These are phyloP conservation scores for Ctenodactylus gundi DNA, from an alignment of 2,113 vertebrate genomes.

Conservation along the genomic window DNA sequence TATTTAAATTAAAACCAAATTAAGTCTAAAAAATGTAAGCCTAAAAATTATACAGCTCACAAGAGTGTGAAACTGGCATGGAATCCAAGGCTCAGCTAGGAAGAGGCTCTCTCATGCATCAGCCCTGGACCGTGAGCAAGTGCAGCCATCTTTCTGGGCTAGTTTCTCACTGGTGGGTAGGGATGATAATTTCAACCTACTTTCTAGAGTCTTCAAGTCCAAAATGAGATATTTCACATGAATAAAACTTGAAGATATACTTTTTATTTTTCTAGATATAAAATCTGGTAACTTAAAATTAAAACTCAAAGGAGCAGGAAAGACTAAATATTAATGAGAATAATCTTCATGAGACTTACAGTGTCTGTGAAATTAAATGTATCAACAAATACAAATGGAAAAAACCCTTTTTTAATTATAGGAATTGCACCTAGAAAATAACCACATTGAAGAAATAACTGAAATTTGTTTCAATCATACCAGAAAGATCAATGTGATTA, in stretches of 20 bases:
- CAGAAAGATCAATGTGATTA: constrained; percentile 90
- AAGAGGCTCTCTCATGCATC: not conserved
- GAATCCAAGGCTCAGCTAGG: not conserved
- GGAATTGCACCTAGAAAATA: constrained; percentile 96
- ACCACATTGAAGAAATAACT: constrained; percentile 96
- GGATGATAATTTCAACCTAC: not conserved
- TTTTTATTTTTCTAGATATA: constrained; percentile 28
- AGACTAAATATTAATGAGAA: constrained; percentile 14
- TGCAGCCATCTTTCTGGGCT: not conserved
- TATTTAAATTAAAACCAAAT: constrained; percentile 15
- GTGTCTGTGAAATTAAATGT: not conserved
- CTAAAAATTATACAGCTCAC: not conserved
- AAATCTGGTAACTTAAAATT: constrained; percentile 24
- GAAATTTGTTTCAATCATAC: constrained; percentile 93
- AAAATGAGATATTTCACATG: not conserved
- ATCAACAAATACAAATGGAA: not conserved
- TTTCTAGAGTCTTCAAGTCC: not conserved
- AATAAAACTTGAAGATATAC: not conserved
- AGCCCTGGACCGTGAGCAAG: not conserved
- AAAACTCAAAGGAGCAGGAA: not conserved
- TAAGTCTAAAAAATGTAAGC: not conserved
- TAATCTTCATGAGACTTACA: not conserved
- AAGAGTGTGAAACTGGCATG: not conserved
- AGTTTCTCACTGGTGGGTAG: not conserved
- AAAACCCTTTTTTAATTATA: constrained; percentile 77